Conservation (phyloP, 1,140 invertebrate genomes). For the Drosophila ficusphila region DNA sequence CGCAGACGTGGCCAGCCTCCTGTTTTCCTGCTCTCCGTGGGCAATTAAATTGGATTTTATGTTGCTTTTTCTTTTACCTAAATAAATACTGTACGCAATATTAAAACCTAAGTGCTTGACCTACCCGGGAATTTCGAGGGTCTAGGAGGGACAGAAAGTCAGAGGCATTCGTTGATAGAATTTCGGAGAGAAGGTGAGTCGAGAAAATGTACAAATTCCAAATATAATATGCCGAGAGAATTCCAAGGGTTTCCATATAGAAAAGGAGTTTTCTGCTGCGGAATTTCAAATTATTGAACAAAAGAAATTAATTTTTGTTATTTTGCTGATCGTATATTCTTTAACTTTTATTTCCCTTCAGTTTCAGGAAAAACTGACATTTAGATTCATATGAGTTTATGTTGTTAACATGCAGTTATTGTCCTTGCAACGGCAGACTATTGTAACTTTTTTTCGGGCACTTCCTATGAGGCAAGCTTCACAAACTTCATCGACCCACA, state of each 20-base stretch:
- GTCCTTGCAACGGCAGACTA: conserved; percentile 22
- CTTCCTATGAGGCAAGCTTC: neutral
- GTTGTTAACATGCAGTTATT: conserved; percentile 30
- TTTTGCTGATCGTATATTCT: neutral
- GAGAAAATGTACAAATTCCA: conserved; percentile 21
- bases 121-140: conserved; percentile 22
- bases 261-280: neutral
- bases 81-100: conserved; percentile 61
- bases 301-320: neutral
- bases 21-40: conserved; percentile 1
- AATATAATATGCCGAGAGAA: neutral
- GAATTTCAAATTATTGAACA: conserved; percentile 3
- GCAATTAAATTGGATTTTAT: conserved; percentile 60
- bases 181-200: conserved; percentile 4
- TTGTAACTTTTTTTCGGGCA: neutral
- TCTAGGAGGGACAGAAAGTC: neutral
- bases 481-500: no score
- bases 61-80: conserved; percentile 53
- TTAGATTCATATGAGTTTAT: conserved; percentile 17
- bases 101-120: conserved; percentile 70
- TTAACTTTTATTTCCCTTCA: neutral
- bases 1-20: conserved; percentile 3
- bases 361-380: conserved; percentile 5
- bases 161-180: conserved; percentile 2
- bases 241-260: neutral